These are phyloP conservation scores for Cydia splendana DNA, from an alignment of 1,140 invertebrate species.

Conservation along the genomic window DNA sequence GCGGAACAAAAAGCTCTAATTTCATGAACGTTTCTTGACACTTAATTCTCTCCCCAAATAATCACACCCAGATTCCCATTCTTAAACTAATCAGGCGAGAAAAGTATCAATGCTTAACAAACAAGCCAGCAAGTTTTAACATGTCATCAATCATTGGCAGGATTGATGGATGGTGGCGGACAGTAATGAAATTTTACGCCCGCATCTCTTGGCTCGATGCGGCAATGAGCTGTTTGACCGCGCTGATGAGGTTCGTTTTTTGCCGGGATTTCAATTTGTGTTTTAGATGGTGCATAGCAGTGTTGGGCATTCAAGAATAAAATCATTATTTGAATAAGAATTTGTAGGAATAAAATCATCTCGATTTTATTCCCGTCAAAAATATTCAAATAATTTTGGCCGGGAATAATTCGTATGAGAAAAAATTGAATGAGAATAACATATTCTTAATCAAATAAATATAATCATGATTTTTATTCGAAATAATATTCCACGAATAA, in stretches of 20 bases:
- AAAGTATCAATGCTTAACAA: conserved; percentile 48
- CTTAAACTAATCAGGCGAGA: conserved; percentile 32
- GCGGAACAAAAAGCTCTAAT: too few relatives aligned
- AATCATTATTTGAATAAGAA: too few relatives aligned
- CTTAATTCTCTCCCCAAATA: not conserved
- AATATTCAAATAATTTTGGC: too few relatives aligned
- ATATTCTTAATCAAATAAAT: too few relatives aligned
- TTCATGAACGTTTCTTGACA: too few relatives aligned
- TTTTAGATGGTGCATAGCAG: not conserved
- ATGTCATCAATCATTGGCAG: conserved; percentile 62
- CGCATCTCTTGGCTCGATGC: conserved; percentile 53
- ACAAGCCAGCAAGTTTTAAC: conserved; percentile 49
- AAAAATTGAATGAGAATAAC: too few relatives aligned
- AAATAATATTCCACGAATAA: too few relatives aligned
- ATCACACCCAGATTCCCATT: not conserved
- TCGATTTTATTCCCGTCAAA: too few relatives aligned
- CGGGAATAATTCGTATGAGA: too few relatives aligned
- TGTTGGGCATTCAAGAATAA: too few relatives aligned
- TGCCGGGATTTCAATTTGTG: conserved; percentile 25
- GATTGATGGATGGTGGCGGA: conserved; percentile 63
- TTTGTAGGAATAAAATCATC: too few relatives aligned
- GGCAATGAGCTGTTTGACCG: conserved; percentile 54
- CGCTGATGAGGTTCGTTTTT: conserved; percentile 33
- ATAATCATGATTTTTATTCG: too few relatives aligned
- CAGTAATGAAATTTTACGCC: conserved; percentile 67